These are phyloP conservation scores for Orthosia gracilis DNA, from an alignment of 2,888 invertebrate species.

Conservation along the genomic window DNA sequence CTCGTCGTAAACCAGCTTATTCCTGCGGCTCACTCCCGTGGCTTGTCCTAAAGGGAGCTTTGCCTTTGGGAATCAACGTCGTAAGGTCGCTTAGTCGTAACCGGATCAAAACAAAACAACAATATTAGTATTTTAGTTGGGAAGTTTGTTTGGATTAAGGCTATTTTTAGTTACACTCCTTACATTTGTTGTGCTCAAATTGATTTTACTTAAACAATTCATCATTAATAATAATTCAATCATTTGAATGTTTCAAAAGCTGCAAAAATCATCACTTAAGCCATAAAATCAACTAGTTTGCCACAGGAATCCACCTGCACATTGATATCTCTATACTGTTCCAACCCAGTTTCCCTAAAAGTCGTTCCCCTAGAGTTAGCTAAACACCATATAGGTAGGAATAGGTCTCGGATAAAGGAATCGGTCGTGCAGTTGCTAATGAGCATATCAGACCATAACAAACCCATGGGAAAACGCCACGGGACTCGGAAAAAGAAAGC, in stretches of 20 bases:
- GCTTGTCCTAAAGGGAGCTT: no score
- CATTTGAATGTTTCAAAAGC: not conserved
- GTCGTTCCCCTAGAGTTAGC: slow-evolving; percentile 35
- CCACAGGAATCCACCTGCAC: slow-evolving; percentile 34
- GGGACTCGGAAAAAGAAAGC: not conserved
- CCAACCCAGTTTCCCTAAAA: slow-evolving; percentile 56
- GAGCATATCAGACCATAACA: slow-evolving; percentile 54
- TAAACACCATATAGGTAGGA: slow-evolving; percentile 48
- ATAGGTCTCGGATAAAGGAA: slow-evolving; percentile 43
- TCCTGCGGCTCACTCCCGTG: no score
- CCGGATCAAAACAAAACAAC: no score
- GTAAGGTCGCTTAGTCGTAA: no score
- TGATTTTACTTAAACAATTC: no score
- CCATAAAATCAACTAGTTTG: not conserved
- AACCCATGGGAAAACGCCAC: slow-evolving; percentile 35
- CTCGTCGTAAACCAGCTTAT: no score
- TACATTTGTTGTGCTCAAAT: no score
- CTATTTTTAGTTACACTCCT: no score
- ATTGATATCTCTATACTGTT: slow-evolving; percentile 44
- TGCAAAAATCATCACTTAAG: accelerated
- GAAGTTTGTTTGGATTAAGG: no score
- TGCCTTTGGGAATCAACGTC: no score
- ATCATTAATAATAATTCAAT: no score
- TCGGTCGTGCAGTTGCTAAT: slow-evolving; percentile 50
- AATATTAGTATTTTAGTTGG: no score